Evolutionary conservation across 2,113 vertebrate genomes (phyloP), one percentile per base, ranked within the genome.

Genomic region (Scolopax mira): DNA sequence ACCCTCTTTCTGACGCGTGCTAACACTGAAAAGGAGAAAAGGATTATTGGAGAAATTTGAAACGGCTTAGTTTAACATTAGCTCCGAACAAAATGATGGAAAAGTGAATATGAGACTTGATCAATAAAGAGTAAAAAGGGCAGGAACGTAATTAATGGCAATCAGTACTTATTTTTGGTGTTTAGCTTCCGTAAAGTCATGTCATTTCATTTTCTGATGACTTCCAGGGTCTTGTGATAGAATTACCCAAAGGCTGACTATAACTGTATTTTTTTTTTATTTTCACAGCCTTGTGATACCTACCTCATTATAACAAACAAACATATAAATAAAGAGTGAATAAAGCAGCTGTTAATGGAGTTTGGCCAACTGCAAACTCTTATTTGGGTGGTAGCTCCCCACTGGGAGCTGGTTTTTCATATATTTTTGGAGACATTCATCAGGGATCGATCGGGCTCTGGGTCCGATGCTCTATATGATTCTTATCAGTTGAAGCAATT

Each of bases 61-160:
- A 71, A 49, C 62, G 12, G 62, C 52, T 79, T 33, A 2, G 24
- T 65, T 72, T 83, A 72, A 30, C 80, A 60, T 77, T 33, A 41
- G 35, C 48, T 72, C 79, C 35, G 31, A 69, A 75, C 69, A 31
- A 39, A 69, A 49, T 31, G 37, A 90, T 8, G 67, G 55, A 58
- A 75, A 72, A 77, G 67, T 14, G 67, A 94, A 90, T 37, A 67
- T 65, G 89, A 95, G 83, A 86, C 87, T 37, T 90, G 87, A 92
- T 96, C 94, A 86, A 95, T 94, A 90, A 66, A 31, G 35, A 46
- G n/a, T 31, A 67, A 51, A 88, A 75, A 72, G 87, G 89, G 67
- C 44, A 85, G 62, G 71, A 82, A 90, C 6, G 25, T 6, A 14
- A 79, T 88, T 85, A 75, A 46, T 1, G 1, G 48, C 41, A 28